Evolutionary conservation across 2,888 invertebrate species (phyloP).

Genomic region (Oligia strigilis): DNA sequence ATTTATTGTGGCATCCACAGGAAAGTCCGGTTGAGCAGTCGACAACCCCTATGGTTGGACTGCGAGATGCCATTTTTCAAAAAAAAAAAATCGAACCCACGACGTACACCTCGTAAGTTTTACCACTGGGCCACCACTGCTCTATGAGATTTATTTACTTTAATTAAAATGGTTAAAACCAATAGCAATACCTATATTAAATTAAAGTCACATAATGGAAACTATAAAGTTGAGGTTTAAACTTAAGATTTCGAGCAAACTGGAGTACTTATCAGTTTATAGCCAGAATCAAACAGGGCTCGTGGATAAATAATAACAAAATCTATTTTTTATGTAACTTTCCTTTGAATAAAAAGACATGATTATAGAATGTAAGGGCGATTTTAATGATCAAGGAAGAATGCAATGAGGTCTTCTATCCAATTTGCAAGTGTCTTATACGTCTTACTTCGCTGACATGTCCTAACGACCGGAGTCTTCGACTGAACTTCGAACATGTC

Average conservation of each 20-base stretch:
- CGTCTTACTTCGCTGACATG: constrained; percentile 36
- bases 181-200: background rate
- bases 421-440: constrained; percentile 51
- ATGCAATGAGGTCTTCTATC: constrained; percentile 19
- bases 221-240: background rate
- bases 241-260: background rate
- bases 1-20: too few relatives aligned
- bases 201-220: background rate
- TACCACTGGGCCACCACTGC: too few relatives aligned
- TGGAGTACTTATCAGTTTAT: background rate
- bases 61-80: too few relatives aligned
- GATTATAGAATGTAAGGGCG: constrained; percentile 2
- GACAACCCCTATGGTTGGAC: too few relatives aligned
- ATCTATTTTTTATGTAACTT: background rate
- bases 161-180: background rate
- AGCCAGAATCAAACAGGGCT: background rate
- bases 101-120: too few relatives aligned
- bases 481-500: constrained; percentile 21
- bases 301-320: background rate
- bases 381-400: constrained; percentile 29
- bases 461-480: constrained; percentile 44
- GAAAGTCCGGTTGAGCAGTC: too few relatives aligned
- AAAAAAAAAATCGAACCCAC: too few relatives aligned
- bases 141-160: background rate
- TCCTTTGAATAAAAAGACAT: background rate